Percentiles rank a stretch among this genome's conserved stretches.
Conservation (phyloP, 2,888 invertebrate species). For the Cephus spinipes region DNA sequence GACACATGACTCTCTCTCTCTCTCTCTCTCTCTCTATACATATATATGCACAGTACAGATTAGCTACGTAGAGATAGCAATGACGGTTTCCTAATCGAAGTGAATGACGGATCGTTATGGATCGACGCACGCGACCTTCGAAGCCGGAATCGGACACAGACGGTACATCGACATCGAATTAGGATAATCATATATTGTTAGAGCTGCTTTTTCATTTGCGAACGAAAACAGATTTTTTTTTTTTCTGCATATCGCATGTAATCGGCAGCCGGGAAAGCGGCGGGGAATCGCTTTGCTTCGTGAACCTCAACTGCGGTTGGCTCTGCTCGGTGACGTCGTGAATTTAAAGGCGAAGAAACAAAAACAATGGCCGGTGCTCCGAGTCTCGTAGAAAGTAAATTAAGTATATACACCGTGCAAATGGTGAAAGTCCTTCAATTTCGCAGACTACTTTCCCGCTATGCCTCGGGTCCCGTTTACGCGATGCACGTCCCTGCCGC, state of each 20-base stretch:
- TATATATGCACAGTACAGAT: too few relatives aligned
- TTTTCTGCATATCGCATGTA: background rate
- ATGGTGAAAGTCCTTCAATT: constrained; percentile 46
- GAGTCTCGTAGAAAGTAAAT: constrained; percentile 48
- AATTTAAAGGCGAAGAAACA: background rate
- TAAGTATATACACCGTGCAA: constrained; percentile 32
- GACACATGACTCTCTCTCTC: background rate
- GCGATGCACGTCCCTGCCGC: background rate
- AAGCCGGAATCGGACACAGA: constrained; percentile 54
- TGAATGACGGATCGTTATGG: constrained; percentile 4
- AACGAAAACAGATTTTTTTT: background rate
- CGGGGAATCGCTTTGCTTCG: background rate
- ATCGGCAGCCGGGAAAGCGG: background rate
- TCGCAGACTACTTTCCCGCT: constrained; percentile 16
- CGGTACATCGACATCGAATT: constrained; percentile 62
- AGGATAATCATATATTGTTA: constrained; percentile 52
- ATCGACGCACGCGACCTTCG: constrained; percentile 37
- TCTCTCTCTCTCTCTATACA: too few relatives aligned
- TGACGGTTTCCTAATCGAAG: constrained; percentile 32
- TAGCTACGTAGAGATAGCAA: background rate
- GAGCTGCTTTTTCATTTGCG: background rate
- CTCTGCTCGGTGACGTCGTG: background rate
- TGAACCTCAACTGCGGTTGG: background rate
- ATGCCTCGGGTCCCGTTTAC: background rate
- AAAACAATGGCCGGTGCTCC: background rate